phyloP scores from a whole-genome alignment of 2,888 invertebrate genomes.

The Tinea trinotella region DNA sequence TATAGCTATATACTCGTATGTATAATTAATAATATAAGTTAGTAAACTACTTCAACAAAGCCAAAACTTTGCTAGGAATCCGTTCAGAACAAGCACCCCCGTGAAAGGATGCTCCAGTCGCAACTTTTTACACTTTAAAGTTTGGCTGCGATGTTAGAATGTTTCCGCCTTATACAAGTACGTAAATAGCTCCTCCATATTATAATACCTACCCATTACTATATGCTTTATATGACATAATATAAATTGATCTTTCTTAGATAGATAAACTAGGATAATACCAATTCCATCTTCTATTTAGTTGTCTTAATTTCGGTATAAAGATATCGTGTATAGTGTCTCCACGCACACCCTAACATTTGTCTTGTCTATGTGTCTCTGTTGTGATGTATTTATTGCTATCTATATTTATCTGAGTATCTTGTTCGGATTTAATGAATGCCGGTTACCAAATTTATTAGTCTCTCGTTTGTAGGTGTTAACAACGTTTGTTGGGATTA shows the following conservation, averaged over 20 bases:
- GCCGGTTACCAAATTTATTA: conserved; percentile 3
- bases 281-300: too few relatives aligned
- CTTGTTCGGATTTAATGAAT: conserved; percentile 13
- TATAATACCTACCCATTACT: too few relatives aligned
- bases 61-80: not conserved
- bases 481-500: not conserved
- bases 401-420: conserved; percentile 4
- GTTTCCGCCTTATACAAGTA: not conserved
- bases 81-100: not conserved
- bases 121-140: not conserved
- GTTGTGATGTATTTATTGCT: conserved; percentile 25
- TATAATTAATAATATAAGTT: too few relatives aligned
- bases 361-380: conserved; percentile 48
- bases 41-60: not conserved
- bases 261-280: too few relatives aligned
- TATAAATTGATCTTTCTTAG: too few relatives aligned
- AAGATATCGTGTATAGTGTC: too few relatives aligned
- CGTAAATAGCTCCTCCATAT: too few relatives aligned
- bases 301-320: too few relatives aligned
- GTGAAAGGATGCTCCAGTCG: not conserved
- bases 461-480: conserved; percentile 4
- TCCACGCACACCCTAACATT: conserved; percentile 32
- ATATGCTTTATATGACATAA: too few relatives aligned
- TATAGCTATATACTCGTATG: too few relatives aligned
- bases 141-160: not conserved